Conservation (phyloP, 92 coral and sea anemone genomes). For the Porites cylindrica region DNA sequence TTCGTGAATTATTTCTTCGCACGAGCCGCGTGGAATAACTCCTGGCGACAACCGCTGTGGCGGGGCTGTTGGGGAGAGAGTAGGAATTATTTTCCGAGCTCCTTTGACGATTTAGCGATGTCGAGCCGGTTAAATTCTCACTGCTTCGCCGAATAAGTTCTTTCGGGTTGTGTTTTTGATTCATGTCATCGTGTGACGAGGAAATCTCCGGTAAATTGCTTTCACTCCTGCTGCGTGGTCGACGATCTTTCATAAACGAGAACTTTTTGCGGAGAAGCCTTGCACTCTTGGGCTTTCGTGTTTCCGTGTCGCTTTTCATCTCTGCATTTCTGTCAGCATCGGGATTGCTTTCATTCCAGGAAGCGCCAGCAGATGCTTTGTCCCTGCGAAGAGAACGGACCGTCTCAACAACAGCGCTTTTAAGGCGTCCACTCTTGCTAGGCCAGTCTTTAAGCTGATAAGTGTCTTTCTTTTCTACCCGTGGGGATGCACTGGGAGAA, state of each 20-base stretch:
- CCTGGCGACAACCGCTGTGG: background rate
- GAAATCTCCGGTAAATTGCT: conserved; percentile 14
- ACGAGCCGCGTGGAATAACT: background rate
- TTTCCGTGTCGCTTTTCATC: conserved; percentile 36
- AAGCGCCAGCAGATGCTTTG: background rate
- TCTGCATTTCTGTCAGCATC: conserved; percentile 24
- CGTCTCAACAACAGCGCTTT: conserved; percentile 28
- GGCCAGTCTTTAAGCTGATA: conserved; percentile 49
- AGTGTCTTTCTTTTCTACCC: background rate
- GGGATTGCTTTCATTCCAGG: conserved; percentile 14
- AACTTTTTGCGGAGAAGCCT: conserved; percentile 32
- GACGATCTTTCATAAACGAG: conserved; percentile 36
- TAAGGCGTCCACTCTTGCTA: conserved; percentile 17
- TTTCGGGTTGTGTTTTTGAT: background rate
- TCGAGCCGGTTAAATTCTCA: conserved; percentile 18
- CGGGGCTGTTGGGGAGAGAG: conserved; percentile 39
- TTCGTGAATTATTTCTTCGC: conserved; percentile 17
- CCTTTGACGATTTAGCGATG: background rate
- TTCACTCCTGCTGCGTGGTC: conserved; percentile 48
- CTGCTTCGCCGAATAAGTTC: conserved; percentile 25
- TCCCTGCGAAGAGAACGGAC: conserved; percentile 35
- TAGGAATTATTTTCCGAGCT: conserved; percentile 3
- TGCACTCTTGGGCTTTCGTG: background rate
- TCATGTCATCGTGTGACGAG: conserved; percentile 37
- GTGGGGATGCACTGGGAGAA: background rate